Evolutionary conservation across 1,140 invertebrate genomes (phyloP).

Genomic region (Drosophila athabasca): DNA sequence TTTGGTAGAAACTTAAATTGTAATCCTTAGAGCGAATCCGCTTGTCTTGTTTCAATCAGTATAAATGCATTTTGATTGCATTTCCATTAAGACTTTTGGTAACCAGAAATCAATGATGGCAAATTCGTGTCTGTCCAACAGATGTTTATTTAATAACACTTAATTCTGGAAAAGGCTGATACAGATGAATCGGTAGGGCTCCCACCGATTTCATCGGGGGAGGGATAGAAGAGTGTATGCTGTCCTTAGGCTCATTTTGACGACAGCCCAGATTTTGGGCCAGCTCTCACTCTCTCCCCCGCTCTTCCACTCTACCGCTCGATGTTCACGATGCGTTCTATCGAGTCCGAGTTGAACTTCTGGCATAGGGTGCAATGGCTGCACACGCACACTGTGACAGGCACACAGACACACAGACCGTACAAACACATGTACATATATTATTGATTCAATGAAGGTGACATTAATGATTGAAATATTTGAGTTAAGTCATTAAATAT

Average conservation of each 20-base stretch:
- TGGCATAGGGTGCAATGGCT: background rate
- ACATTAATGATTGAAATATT: slow-evolving; percentile 40
- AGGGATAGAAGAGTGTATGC: background rate
- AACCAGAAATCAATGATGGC: too few relatives aligned
- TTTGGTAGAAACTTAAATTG: too few relatives aligned
- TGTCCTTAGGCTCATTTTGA: slow-evolving; percentile 7
- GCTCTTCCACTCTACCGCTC: too few relatives aligned
- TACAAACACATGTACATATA: background rate
- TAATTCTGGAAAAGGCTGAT: background rate
- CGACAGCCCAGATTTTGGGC: slow-evolving; percentile 5
- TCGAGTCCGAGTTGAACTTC: slow-evolving; percentile 1
- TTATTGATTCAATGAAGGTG: slow-evolving; percentile 28
- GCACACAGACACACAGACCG: background rate
- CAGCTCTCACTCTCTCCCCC: background rate
- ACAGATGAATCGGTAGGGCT: background rate
- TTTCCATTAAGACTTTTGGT: slow-evolving; percentile 31
- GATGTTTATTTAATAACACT: too few relatives aligned
- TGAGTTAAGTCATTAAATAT: background rate
- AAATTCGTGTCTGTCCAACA: too few relatives aligned
- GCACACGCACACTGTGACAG: slow-evolving; percentile 1
- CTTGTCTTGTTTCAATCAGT: too few relatives aligned
- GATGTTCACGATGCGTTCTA: background rate
- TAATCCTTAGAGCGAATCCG: too few relatives aligned
- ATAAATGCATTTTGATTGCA: background rate
- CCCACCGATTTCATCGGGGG: too few relatives aligned